These are phyloP conservation scores for Halictus quadricinctus DNA, from an alignment of 2,888 invertebrate genomes.

Conservation along the genomic window DNA sequence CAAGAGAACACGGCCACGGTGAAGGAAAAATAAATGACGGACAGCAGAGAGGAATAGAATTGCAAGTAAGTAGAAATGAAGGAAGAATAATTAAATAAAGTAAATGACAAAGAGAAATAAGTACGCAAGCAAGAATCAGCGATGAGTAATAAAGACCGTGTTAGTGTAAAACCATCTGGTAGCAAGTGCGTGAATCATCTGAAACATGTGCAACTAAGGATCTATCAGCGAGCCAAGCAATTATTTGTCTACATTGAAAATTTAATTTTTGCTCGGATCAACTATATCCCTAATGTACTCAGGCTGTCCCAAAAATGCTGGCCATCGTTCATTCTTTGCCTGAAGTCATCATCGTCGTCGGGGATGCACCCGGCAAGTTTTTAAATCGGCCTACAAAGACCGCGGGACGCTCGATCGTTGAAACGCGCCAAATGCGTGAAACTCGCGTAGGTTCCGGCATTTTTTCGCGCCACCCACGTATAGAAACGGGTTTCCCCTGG, in stretches of 20 bases:
- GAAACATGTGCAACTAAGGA: neutral
- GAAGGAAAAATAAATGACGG: neutral
- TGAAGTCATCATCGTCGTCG: neutral
- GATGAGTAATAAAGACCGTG: neutral
- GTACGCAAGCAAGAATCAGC: neutral
- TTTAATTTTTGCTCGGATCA: too few species aligned
- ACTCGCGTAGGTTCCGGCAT: slow-evolving; percentile 73
- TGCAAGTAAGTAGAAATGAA: neutral
- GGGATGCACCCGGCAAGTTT: neutral
- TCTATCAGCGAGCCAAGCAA: too few species aligned
- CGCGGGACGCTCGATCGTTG: slow-evolving; percentile 52
- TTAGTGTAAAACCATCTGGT: neutral
- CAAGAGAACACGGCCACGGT: neutral
- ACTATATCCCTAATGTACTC: too few species aligned
- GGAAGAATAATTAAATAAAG: neutral
- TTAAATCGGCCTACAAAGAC: slow-evolving; percentile 11
- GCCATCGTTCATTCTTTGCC: too few species aligned
- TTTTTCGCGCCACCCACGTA: slow-evolving; percentile 73
- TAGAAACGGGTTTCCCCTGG: slow-evolving; percentile 57
- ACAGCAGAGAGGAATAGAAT: neutral
- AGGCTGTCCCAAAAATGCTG: too few species aligned
- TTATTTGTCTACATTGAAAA: too few species aligned
- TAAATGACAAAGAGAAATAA: neutral
- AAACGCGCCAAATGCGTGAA: slow-evolving; percentile 73
- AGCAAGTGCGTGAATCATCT: neutral